Evolutionary conservation across 2,113 vertebrate species (phyloP), one percentile per base, ranked within the genome.

Genomic region (Hippopotamus amphibius): DNA sequence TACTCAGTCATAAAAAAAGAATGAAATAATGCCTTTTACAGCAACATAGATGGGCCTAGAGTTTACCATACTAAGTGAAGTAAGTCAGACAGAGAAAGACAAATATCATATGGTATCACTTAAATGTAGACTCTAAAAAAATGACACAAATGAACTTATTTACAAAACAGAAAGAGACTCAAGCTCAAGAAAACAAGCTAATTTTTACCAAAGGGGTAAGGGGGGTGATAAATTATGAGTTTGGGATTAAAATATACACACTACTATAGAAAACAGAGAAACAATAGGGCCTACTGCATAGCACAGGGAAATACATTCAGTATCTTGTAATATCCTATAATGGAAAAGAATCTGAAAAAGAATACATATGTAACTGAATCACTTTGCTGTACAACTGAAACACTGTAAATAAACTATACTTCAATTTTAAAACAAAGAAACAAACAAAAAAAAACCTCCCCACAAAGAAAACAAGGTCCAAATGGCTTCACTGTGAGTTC

Each of bases 131-230:
- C 0, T 12, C 46, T 77, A 0, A 6, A 30, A 10, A 48, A 77
- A 12, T 6, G 74, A 33, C 12, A 2, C 28, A 33, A 33, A 19
- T 6, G 46, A 33, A 3, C 46, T 33, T 2, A 33, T 2, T 33
- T 3, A 50, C 8, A 50, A 21, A 33, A 2, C 5, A 77, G 74
- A 77, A 6, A 21, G 0, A 50, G 28, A 6, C 0, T 6, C 57
- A 59, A 37, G 37, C 37, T 37, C 57, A 59, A 59, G 57, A 59
- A 59, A 10, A 59, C 21, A 59, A 59, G 22, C 21, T 59, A 59
- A 59, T 24, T 22, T 19, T 21, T 59, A 59, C 57, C 22, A 59
- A 59, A 59, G 57, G 57, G 57, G 21, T 24, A 24, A 24, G 2
- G 57, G 57, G 57, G 8, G 21, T 59, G 57, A 59, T 59, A 59